Percentiles rank a stretch among this genome's conserved stretches.
phyloP scores from a whole-genome alignment of 2,888 invertebrate genomes.

The Sympetrum striolatum region DNA sequence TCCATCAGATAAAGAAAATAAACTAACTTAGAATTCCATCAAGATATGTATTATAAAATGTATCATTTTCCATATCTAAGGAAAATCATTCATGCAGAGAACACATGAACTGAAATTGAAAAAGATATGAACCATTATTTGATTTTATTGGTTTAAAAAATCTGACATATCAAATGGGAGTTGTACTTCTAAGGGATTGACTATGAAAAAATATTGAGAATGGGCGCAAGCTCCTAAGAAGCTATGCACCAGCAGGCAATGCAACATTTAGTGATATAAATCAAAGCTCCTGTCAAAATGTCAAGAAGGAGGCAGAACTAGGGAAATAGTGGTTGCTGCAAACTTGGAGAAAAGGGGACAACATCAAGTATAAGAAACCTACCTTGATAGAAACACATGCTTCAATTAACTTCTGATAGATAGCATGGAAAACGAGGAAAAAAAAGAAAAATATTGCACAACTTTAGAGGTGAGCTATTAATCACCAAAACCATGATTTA shows the following conservation, averaged over 20 bases:
- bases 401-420: conserved; percentile 87
- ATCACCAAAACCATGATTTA: not conserved
- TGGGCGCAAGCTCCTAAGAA: conserved; percentile 26
- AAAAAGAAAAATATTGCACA: conserved; percentile 13
- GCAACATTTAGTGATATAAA: not conserved
- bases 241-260: conserved; percentile 31
- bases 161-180: not conserved
- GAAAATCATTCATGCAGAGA: too few species aligned
- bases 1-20: too few species aligned
- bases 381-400: conserved; percentile 94
- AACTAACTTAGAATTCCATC: too few species aligned
- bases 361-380: conserved; percentile 58
- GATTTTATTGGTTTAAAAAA: not conserved
- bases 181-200: not conserved
- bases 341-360: conserved; percentile 8
- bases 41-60: too few species aligned
- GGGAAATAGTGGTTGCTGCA: not conserved
- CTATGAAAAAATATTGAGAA: not conserved
- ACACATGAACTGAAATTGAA: too few species aligned
- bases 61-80: too few species aligned
- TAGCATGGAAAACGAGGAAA: conserved; percentile 64
- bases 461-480: not conserved
- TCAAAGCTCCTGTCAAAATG: not conserved
- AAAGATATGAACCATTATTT: not conserved
- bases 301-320: not conserved